Evolutionary conservation across 2,888 invertebrate species (phyloP).

Genomic region (Tetropium fuscum): DNA sequence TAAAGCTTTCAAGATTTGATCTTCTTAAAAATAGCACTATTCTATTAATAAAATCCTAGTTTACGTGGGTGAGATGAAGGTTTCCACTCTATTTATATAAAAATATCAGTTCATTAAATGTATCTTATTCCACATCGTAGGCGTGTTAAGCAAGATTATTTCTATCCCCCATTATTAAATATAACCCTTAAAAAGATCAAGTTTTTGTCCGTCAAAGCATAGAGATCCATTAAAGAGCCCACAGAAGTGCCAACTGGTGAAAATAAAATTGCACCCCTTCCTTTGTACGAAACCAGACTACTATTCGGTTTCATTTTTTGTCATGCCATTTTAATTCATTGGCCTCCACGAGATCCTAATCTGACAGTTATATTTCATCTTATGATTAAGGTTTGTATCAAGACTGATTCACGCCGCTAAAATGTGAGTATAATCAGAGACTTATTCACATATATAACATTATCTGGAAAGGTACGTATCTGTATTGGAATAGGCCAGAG

Average conservation of each 20-base stretch:
- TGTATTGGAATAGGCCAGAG: no score
- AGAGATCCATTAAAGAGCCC: slow-evolving; percentile 26
- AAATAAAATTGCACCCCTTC: slow-evolving; percentile 32
- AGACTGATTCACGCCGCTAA: slow-evolving; percentile 22
- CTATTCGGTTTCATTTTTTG: slow-evolving; percentile 31
- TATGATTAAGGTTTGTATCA: slow-evolving; percentile 21
- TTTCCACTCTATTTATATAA: no score
- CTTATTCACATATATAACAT: background rate
- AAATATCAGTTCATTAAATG: background rate
- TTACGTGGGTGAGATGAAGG: no score
- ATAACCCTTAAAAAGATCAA: slow-evolving; percentile 32
- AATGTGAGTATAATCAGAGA: slow-evolving; percentile 14
- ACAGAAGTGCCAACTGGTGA: slow-evolving; percentile 30
- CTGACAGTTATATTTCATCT: slow-evolving; percentile 44
- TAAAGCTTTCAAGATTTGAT: background rate
- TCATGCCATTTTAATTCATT: slow-evolving; percentile 41
- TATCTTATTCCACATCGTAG: background rate
- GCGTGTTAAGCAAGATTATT: slow-evolving; percentile 30
- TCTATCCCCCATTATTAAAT: slow-evolving; percentile 29
- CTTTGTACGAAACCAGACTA: slow-evolving; percentile 28
- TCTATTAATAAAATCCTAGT: background rate
- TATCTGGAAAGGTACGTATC: slow-evolving; percentile 1
- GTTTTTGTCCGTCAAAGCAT: slow-evolving; percentile 27
- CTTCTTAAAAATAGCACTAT: background rate
- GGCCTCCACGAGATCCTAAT: slow-evolving; percentile 42